These are phyloP conservation scores for Amyelois transitella DNA, from an alignment of 1,140 invertebrate genomes.

Conservation along the genomic window DNA sequence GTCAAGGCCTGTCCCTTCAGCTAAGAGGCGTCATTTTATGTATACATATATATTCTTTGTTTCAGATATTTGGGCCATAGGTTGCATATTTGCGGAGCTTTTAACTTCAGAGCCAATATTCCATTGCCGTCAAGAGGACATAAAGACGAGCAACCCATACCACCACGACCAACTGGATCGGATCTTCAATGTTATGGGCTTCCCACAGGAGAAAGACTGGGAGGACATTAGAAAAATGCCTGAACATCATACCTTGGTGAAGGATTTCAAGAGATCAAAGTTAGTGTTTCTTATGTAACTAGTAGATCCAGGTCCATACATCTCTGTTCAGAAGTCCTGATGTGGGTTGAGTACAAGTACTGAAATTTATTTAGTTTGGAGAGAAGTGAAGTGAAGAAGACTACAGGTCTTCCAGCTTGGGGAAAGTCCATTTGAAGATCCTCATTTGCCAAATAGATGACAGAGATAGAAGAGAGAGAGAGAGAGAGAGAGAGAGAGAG, in stretches of 20 bases:
- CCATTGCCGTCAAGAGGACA: conserved; percentile 99
- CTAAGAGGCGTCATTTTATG: too few relatives aligned
- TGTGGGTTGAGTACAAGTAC: too few relatives aligned
- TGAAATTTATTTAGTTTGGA: too few relatives aligned
- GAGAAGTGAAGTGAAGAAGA: too few relatives aligned
- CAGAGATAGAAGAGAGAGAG: too few relatives aligned
- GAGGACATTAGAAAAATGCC: conserved; percentile 99
- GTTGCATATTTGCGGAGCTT: conserved; percentile 99
- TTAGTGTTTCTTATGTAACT: conserved; percentile 71
- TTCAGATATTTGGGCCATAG: conserved; percentile 97
- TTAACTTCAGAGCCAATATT: conserved; percentile 99
- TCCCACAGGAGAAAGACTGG: conserved; percentile 99
- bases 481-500: too few relatives aligned
- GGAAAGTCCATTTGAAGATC: too few relatives aligned
- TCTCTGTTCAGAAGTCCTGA: too few relatives aligned
- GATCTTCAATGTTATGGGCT: conserved; percentile 99
- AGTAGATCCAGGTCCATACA: too few relatives aligned
- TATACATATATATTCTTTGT: not conserved
- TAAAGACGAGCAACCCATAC: conserved; percentile 99
- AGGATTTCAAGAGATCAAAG: conserved; percentile 98
- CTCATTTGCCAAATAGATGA: too few relatives aligned
- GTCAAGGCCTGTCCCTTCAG: too few relatives aligned
- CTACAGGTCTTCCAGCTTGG: too few relatives aligned
- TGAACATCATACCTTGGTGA: conserved; percentile 95
- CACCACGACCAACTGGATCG: conserved; percentile 99